Conservation (phyloP, 2,797 vertebrate species). For the Amphiprion clarkii region DNA sequence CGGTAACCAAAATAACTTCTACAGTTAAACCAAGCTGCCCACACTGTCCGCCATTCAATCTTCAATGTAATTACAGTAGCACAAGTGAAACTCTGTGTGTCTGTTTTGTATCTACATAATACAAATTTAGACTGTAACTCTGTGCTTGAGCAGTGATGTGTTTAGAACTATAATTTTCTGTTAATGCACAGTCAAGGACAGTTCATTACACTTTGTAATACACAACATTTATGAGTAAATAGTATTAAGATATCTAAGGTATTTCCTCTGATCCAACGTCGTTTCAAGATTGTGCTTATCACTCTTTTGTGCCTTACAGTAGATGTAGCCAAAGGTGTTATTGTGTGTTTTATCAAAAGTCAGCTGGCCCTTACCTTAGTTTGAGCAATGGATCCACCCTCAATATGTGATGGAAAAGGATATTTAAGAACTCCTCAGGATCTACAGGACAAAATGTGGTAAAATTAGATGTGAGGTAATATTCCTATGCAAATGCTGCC, state of each 20-base stretch:
- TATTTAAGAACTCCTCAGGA: constrained; percentile 98
- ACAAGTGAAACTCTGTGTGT: constrained; percentile 38
- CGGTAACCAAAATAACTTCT: constrained; percentile 3
- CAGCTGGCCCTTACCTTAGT: constrained; percentile 88
- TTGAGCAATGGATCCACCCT: constrained; percentile 96
- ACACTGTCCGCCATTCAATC: constrained; percentile 1
- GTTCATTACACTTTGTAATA: too few species aligned
- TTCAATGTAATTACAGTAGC: neutral
- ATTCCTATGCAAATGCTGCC: neutral
- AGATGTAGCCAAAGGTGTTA: neutral
- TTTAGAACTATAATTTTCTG: constrained; percentile 1
- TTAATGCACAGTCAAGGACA: neutral
- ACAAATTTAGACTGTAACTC: constrained; percentile 5
- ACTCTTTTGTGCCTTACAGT: too few species aligned
- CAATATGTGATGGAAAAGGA: constrained; percentile 98
- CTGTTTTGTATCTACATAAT: constrained; percentile 15
- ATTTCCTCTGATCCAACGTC: too few species aligned
- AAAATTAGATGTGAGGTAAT: constrained; percentile 8
- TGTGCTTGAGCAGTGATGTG: neutral
- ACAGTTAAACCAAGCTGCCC: constrained; percentile 17
- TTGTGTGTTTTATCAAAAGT: neutral
- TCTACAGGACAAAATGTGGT: constrained; percentile 80
- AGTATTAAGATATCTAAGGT: too few species aligned
- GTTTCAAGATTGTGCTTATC: too few species aligned
- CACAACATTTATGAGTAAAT: too few species aligned